Evolutionary conservation across 1,140 invertebrate genomes (phyloP), one percentile per base, ranked within the genome.

Genomic region (Drosophila subobscura): DNA sequence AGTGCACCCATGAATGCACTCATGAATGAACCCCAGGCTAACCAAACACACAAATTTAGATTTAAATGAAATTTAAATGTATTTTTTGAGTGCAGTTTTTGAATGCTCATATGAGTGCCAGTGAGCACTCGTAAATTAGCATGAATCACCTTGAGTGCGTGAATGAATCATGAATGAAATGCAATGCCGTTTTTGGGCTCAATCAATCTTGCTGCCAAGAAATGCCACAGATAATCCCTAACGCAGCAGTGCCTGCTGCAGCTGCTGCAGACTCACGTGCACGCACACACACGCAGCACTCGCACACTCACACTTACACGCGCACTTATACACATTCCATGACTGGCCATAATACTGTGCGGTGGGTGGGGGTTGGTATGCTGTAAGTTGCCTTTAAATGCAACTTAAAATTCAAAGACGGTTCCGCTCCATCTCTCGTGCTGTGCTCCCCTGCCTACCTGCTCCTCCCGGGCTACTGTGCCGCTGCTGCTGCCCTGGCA

Each of bases 341-440:
- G 72, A 75, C 72, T 67, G 61, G 54, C 61, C 45, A 16, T 63
- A 70, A 56, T 12, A 4, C 25, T 27, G 25, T 27, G 5, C 1
- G 25, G 25, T 20, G 5, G 1, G 5, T 27, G 5, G 5, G 33
- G 37, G n/a, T 33, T 20, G 46, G 63, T 16, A 33, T 55, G 52
- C 55, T 56, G 52, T 52, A 53, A 72, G 45, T 49, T 45, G n/a
- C 45, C 23, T 25, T 57, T 40, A 33, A 68, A 44, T 60, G 67
- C 67, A 61, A 73, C 70, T 73, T 73, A 73, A 73, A 75, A 77
- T 64, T 77, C 74, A 65, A 77, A 77, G 74, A 64, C 41, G 27
- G 58, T 57, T 47, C 41, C 33, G 46, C n/a, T 37, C 33, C 33
- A 37, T 37, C 33, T 37, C 33, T 12, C 33, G 33, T 37, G 4